Conservation (phyloP, 2,113 vertebrate species). For the Donacobius atricapilla region DNA sequence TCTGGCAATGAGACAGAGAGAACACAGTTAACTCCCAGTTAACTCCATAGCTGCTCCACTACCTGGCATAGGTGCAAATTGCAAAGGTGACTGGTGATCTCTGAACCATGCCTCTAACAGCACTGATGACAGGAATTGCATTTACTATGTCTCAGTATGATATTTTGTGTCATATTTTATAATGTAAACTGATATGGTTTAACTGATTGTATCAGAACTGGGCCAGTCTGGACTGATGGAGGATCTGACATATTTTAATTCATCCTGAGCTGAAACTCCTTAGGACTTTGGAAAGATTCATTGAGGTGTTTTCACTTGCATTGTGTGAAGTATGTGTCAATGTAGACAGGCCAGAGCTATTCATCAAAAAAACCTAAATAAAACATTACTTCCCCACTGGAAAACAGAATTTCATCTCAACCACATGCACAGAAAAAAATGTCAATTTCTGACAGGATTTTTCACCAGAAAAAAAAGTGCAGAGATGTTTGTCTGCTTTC, state of each 20-base stretch:
- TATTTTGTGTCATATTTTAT: background rate
- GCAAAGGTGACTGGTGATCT: background rate
- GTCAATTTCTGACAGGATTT: conserved; percentile 23
- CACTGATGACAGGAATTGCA: background rate
- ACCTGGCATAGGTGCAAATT: background rate
- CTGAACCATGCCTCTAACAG: background rate
- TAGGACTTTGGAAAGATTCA: background rate
- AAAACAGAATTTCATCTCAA: background rate
- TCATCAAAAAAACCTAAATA: background rate
- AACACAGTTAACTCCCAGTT: background rate
- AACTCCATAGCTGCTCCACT: background rate
- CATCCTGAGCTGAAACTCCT: background rate
- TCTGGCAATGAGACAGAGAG: background rate
- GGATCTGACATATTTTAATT: background rate
- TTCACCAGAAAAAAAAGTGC: background rate
- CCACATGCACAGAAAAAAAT: background rate
- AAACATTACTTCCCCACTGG: background rate
- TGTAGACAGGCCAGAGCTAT: background rate
- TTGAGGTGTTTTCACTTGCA: background rate
- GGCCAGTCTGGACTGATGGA: background rate
- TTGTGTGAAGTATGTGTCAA: background rate
- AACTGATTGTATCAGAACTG: background rate
- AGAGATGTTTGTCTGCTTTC: background rate
- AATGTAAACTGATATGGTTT: background rate
- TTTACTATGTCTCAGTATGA: background rate